Evolutionary conservation across 1,140 invertebrate genomes (phyloP), one percentile per base, ranked within the genome.

Genomic region (Hycleus phaleratus): DNA sequence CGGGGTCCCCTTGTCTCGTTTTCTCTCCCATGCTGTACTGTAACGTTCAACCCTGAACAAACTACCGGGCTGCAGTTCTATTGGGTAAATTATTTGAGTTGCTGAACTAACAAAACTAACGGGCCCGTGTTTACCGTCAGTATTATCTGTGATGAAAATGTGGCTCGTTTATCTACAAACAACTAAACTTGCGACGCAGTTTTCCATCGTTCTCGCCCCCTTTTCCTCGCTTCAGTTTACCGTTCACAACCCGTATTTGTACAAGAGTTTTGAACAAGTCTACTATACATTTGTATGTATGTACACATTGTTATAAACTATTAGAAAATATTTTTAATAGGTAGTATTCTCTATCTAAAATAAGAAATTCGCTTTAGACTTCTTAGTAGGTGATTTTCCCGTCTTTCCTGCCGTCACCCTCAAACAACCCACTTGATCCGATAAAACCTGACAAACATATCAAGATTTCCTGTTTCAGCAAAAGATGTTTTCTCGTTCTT

Each of bases 21-120:
- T 40, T 56, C 38, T 32, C 12, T 25, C 46, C n/a, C 45, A 3
- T 38, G 10, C 4, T 9, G 45, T 42, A 42, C 18, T 55, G 10
- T 42, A 60, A 57, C 32, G 32, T 32, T 32, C 61, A 67, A 62
- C 64, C 66, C 60, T 59, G 64, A 61, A 65, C 62, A 72, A 69
- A 71, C 69, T 68, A 64, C 62, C 64, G 59, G 1, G 64, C 64
- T 65, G 69, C 66, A 69, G 66, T 71, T 67, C 71, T 68, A 70
- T 68, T 64, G 69, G 68, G 68, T 71, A 71, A 73, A 73, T 73
- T 71, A 73, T 73, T 73, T 71, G 71, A 73, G 70, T 71, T 73
- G 66, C 68, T 70, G 63, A 71, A 70, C 71, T 70, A 71, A 71
- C 70, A 71, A 68, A 71, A 71, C 70, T 72, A 72, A 72, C 69